Base-by-base conservation (phyloP, 2,888 invertebrate species). In the Diadromus collaris region DNA sequence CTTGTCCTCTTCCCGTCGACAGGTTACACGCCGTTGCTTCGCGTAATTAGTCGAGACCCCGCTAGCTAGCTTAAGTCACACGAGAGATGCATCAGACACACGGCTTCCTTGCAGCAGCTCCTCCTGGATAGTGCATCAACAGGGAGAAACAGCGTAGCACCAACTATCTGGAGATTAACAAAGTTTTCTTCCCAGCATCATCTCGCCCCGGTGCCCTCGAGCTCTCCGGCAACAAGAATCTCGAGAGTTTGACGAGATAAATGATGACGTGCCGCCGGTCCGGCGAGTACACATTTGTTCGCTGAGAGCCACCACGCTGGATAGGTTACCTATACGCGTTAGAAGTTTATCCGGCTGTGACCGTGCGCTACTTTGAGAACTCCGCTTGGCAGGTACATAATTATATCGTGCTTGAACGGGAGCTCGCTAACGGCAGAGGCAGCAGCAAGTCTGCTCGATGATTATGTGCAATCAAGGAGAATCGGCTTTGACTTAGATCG, bases 111-210 rank as follows among this genome's bases (percentile, higher is more conserved):
- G 48, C 75, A 67, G 78, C 71, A 34, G 58, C 63, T 72, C 24
- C 46, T 41, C 46, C 29, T 41, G 48, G 60, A 44, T 70, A n/a
- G 64, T 72, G n/a, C 38, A 68, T 58, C 68, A 68, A 58, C 64
- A 63, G 38, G 48, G n/a, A 41, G 34, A 34, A 60, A 29, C 48
- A 63, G 63, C 29, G 32, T 5, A 21, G 75, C 58, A 46, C 64
- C 64, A 75, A 78, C 81, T 76, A 79, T 78, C 79, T 63, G 65
- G 77, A 75, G 79, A 81, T 81, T 81, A 79, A 78, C 77, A 69
- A 81, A 81, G 75, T 78, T 79, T 72, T 63, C 64, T 60, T 46
- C 29, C 64, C 24, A 56, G 41, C 44, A 46, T 51, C 72, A 58
- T 58, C 76, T 29, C 48, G 58, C 48, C 24, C 32, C 51, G 48